These are phyloP conservation scores for Amphimallon solstitiale DNA, from an alignment of 2,888 invertebrate genomes.

Conservation along the genomic window DNA sequence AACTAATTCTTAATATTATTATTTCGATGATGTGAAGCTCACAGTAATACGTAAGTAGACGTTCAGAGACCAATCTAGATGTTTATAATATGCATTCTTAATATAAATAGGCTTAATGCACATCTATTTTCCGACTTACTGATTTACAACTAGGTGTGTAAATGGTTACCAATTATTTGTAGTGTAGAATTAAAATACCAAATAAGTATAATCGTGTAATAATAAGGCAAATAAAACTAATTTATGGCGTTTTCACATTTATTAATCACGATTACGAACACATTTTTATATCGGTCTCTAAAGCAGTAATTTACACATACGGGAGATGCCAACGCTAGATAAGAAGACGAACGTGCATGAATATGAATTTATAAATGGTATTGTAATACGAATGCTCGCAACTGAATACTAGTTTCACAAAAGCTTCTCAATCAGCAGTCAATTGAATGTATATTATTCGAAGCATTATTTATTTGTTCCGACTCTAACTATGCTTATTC, in stretches of 20 bases:
- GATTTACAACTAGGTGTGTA: background rate
- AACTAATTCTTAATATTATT: too few species aligned
- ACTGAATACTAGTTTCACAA: slow-evolving; percentile 29
- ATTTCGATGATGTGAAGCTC: too few species aligned
- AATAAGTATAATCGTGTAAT: slow-evolving; percentile 33
- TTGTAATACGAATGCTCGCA: slow-evolving; percentile 31
- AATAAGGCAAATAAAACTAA: slow-evolving; percentile 33
- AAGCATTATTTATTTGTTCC: slow-evolving; percentile 30
- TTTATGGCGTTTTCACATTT: slow-evolving; percentile 35
- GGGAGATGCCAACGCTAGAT: slow-evolving; percentile 35
- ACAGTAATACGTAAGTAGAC: too few species aligned
- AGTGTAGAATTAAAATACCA: slow-evolving; percentile 27
- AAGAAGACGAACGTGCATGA: slow-evolving; percentile 33
- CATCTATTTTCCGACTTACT: too few species aligned
- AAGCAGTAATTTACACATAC: slow-evolving; percentile 35
- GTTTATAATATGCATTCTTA: too few species aligned
- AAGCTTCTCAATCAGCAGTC: slow-evolving; percentile 36
- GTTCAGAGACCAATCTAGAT: too few species aligned
- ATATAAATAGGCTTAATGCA: too few species aligned
- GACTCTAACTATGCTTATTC: slow-evolving; percentile 30
- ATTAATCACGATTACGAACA: slow-evolving; percentile 39
- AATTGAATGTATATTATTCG: slow-evolving; percentile 36
- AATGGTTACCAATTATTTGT: slow-evolving; percentile 30
- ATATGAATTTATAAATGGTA: slow-evolving; percentile 28
- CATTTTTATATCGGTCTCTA: slow-evolving; percentile 31